Conservation (phyloP, 2,888 invertebrate species). For the Andricus curvator region DNA sequence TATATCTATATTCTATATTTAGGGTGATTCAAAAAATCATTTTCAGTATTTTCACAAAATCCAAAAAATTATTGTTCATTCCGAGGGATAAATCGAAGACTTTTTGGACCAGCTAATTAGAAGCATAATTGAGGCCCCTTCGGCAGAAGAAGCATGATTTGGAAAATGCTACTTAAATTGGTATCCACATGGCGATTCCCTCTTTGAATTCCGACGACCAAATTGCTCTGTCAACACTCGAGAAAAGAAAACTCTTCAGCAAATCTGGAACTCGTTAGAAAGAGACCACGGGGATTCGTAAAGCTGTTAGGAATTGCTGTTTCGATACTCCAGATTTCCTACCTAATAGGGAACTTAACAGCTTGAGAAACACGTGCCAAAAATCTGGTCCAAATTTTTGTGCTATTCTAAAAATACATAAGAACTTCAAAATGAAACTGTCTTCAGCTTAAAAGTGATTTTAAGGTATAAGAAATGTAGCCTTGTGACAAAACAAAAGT, state of each 20-base stretch:
- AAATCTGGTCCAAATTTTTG: constrained; percentile 16
- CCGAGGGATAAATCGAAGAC: background rate
- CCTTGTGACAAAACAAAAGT: no score
- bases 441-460: background rate
- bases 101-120: background rate
- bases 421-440: background rate
- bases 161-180: background rate
- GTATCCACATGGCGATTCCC: constrained; percentile 1
- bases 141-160: background rate
- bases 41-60: background rate
- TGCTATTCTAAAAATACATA: constrained; percentile 23
- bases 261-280: constrained; percentile 33
- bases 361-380: constrained; percentile 7
- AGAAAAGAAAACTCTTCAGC: background rate
- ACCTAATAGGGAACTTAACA: constrained; percentile 20
- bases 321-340: background rate
- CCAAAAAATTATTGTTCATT: background rate
- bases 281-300: background rate
- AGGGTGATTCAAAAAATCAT: background rate
- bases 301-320: constrained; percentile 25
- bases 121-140: background rate
- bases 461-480: no score
- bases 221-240: constrained; percentile 28
- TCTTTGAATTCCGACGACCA: background rate
- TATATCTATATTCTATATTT: background rate